A percentile compares a stretch with the other conserved stretches of the same genome.
These are phyloP conservation scores for Chondrilla cf. caribensis DNA, from an alignment of 37 sponge, comb jelly and placozoan genomes.

Conservation along the genomic window DNA sequence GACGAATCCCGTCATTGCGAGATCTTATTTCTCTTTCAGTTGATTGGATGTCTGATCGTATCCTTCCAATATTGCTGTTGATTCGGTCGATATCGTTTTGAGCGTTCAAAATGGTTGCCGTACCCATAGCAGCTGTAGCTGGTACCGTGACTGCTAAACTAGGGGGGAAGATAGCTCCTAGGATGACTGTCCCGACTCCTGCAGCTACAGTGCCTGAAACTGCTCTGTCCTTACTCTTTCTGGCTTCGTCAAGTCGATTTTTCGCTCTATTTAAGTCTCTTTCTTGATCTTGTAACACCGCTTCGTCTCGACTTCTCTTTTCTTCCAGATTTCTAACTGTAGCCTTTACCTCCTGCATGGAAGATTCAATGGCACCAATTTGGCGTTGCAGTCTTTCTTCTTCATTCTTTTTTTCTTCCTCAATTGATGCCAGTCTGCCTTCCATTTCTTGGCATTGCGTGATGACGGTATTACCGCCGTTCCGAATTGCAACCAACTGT, in stretches of 20 bases:
- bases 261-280: neutral
- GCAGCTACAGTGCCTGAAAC: neutral
- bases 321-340: neutral
- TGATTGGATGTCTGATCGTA: too few relatives aligned
- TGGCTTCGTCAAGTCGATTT: neutral
- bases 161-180: neutral
- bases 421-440: too few relatives aligned
- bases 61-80: too few relatives aligned
- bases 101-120: neutral
- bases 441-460: too few relatives aligned
- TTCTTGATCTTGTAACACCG: neutral
- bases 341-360: neutral
- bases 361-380: neutral
- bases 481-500: too few relatives aligned
- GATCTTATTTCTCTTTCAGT: too few relatives aligned
- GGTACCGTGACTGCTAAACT: neutral
- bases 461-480: too few relatives aligned
- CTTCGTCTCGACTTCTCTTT: neutral
- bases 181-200: neutral
- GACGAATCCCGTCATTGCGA: too few relatives aligned
- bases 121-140: constrained; percentile 20
- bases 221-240: neutral
- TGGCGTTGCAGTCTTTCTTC: neutral
- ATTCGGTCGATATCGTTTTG: neutral
- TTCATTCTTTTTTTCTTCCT: too few relatives aligned